Evolutionary conservation across 2,888 invertebrate species (phyloP).

Genomic region (Dryadula phaetusa): DNA sequence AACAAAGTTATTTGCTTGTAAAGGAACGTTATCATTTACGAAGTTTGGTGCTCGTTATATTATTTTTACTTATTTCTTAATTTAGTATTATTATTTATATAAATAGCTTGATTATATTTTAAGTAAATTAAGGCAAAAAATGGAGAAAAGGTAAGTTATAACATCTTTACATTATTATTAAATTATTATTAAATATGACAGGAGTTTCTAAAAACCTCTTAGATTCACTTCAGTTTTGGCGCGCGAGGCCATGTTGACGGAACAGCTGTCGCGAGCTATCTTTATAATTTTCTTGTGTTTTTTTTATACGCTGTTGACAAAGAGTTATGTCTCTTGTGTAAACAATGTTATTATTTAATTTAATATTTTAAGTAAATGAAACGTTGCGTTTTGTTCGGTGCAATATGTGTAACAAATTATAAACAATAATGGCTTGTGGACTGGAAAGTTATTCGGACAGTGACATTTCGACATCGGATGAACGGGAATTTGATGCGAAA

Average conservation of each 20-base stretch:
- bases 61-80: background rate
- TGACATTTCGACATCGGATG: constrained; percentile 66
- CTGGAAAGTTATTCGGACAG: constrained; percentile 67
- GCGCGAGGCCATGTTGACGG: constrained; percentile 78
- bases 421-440: constrained; percentile 71
- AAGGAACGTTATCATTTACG: constrained; percentile 13
- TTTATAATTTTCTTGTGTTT: constrained; percentile 43
- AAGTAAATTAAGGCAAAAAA: constrained; percentile 41
- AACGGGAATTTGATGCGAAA: constrained; percentile 71
- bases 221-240: constrained; percentile 70
- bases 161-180: background rate
- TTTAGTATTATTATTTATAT: background rate
- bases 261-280: constrained; percentile 72
- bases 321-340: constrained; percentile 55
- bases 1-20: constrained; percentile 3
- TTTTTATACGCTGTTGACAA: constrained; percentile 57
- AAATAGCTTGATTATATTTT: background rate
- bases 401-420: constrained; percentile 52
- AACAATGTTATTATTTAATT: constrained; percentile 47
- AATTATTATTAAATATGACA: background rate
- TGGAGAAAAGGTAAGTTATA: constrained; percentile 67
- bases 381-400: constrained; percentile 50
- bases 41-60: constrained; percentile 23
- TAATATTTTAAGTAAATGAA: constrained; percentile 30
- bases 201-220: constrained; percentile 10